Percentiles rank a stretch among this genome's conserved stretches.
Conservation (phyloP, 1,140 invertebrate species). For the Drosophila jambulina region DNA sequence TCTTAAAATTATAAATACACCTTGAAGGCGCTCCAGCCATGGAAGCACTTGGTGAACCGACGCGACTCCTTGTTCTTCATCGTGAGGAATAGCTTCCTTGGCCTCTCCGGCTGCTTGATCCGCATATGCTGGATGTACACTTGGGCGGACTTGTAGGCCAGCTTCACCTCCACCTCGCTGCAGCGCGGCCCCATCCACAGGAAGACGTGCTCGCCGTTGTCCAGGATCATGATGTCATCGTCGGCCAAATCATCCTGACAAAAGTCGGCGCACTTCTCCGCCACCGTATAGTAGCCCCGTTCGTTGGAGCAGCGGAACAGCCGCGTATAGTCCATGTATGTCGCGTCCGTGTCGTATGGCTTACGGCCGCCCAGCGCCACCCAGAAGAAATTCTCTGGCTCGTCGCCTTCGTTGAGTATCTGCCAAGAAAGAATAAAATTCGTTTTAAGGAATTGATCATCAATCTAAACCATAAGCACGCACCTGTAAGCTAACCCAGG, state of each 20-base stretch:
- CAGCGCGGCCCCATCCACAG: slow-evolving; percentile 98
- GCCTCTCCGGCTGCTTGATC: slow-evolving; percentile 96
- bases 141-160: slow-evolving; percentile 99
- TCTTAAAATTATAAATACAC: slow-evolving; percentile 48
- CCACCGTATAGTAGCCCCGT: slow-evolving; percentile 99
- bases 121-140: slow-evolving; percentile 99
- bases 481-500: slow-evolving; percentile 93
- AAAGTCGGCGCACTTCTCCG: slow-evolving; percentile 99
- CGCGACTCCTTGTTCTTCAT: slow-evolving; percentile 98
- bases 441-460: neutral
- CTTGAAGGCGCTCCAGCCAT: slow-evolving; percentile 92
- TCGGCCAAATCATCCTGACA: slow-evolving; percentile 99
- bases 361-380: slow-evolving; percentile 96
- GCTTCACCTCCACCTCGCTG: slow-evolving; percentile 99
- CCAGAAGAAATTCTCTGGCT: slow-evolving; percentile 99
- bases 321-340: slow-evolving; percentile 97
- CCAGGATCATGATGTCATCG: slow-evolving; percentile 99
- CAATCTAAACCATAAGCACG: neutral
- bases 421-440: slow-evolving; percentile 57
- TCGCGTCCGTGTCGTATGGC: slow-evolving; percentile 95
- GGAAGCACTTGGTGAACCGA: slow-evolving; percentile 99
- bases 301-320: slow-evolving; percentile 99
- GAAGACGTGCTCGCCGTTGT: slow-evolving; percentile 99
- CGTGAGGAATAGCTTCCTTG: slow-evolving; percentile 97
- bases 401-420: slow-evolving; percentile 97